These are phyloP conservation scores for Miopithecus talapoin DNA, from an alignment of 2,797 vertebrate genomes.

Conservation along the genomic window DNA sequence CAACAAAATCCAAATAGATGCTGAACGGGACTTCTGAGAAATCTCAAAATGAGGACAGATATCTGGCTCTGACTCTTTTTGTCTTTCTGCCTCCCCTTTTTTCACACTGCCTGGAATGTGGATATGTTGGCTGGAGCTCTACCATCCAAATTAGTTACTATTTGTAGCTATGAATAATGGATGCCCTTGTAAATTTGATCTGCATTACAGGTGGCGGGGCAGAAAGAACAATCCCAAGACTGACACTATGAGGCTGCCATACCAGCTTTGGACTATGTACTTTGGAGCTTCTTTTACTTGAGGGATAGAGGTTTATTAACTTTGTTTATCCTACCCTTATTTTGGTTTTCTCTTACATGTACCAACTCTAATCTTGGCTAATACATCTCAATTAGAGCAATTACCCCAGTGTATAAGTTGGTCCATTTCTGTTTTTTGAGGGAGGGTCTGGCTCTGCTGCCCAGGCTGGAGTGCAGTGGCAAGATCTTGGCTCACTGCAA, in stretches of 20 bases:
- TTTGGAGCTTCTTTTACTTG: background rate
- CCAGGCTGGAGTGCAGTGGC: background rate
- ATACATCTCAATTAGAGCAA: background rate
- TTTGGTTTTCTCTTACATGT: conserved; percentile 3
- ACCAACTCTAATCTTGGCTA: background rate
- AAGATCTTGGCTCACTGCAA: background rate
- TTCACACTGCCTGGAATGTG: background rate
- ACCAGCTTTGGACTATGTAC: background rate
- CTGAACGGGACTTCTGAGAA: background rate
- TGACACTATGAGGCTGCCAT: background rate
- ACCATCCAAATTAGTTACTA: background rate
- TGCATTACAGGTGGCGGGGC: background rate
- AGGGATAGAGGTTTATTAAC: background rate
- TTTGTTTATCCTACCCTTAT: background rate
- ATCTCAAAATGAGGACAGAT: background rate
- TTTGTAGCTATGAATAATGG: no score
- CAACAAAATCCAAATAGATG: background rate
- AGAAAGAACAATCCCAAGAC: background rate
- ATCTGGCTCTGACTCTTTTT: background rate
- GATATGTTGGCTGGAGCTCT: background rate
- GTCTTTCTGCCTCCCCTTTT: background rate
- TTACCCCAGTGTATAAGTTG: background rate
- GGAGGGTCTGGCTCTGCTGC: background rate
- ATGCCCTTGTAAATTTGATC: no score
- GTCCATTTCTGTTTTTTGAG: background rate